Conservation (phyloP, 2,888 invertebrate species). For the Leptura quadrifasciata region DNA sequence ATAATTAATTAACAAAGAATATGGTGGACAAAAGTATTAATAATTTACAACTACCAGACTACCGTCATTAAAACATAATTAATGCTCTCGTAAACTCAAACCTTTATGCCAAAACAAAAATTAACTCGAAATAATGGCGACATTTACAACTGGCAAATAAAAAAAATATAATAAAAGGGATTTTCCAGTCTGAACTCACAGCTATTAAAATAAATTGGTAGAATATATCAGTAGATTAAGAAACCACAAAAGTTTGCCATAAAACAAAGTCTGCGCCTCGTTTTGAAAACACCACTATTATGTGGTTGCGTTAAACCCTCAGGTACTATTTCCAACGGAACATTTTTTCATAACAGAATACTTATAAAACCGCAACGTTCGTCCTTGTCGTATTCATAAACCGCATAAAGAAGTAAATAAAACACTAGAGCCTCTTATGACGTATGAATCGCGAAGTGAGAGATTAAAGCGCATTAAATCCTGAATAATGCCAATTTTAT, state of each 20-base stretch:
- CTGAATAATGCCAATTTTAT: neutral
- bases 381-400: constrained; percentile 15
- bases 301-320: no score
- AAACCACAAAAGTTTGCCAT: constrained; percentile 15
- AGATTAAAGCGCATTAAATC: neutral
- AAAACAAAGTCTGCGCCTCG: neutral
- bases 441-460: neutral
- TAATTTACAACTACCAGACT: constrained; percentile 14
- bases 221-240: constrained; percentile 21
- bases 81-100: constrained; percentile 4
- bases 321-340: neutral
- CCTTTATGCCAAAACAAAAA: constrained; percentile 2
- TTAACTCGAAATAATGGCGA: neutral
- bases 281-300: neutral
- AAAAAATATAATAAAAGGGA: constrained; percentile 1
- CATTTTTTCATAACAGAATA: neutral
- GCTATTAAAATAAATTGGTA: constrained; percentile 23
- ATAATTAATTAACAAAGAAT: neutral
- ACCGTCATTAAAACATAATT: constrained; percentile 12
- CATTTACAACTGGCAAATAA: constrained; percentile 9
- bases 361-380: constrained; percentile 4
- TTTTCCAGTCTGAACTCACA: neutral
- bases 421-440: neutral
- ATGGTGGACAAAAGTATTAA: neutral
- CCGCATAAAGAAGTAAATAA: neutral